Conservation (phyloP, 2,797 vertebrate species). For the Leucoraja ocellata region DNA sequence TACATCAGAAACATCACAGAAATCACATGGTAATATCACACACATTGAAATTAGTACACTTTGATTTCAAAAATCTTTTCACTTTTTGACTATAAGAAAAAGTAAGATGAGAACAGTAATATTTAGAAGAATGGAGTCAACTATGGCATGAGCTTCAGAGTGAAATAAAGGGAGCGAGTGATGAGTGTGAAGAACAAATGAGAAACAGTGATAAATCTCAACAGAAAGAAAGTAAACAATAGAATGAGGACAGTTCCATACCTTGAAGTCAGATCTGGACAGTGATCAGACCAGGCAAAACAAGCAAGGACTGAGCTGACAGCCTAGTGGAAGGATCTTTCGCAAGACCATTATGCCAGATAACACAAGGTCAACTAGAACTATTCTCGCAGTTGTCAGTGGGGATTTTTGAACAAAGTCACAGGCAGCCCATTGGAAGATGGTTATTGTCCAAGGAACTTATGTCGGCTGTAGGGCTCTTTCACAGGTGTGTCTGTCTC, state of each 20-base stretch:
- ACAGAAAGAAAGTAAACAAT: not conserved
- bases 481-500: not conserved
- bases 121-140: not conserved
- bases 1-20: not conserved
- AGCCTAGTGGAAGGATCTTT: not conserved
- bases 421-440: not conserved
- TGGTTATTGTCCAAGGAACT: not conserved
- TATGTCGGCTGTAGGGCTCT: not conserved
- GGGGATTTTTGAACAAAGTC: not conserved
- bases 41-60: not conserved
- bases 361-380: not conserved
- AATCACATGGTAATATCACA: not conserved
- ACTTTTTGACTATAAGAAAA: not conserved
- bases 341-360: not conserved
- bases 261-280: slow-evolving; percentile 19
- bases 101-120: not conserved
- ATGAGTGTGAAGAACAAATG: slow-evolving; percentile 25
- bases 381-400: not conserved
- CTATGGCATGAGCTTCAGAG: slow-evolving; percentile 9
- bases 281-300: slow-evolving; percentile 7
- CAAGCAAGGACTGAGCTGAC: not conserved
- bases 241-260: slow-evolving; percentile 24
- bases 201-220: slow-evolving; percentile 15
- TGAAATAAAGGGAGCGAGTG: not conserved
- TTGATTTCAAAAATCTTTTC: not conserved